Evolutionary conservation across 2,888 invertebrate species (phyloP), one percentile per base, ranked within the genome.

Genomic region (Barypeithes pellucidus): DNA sequence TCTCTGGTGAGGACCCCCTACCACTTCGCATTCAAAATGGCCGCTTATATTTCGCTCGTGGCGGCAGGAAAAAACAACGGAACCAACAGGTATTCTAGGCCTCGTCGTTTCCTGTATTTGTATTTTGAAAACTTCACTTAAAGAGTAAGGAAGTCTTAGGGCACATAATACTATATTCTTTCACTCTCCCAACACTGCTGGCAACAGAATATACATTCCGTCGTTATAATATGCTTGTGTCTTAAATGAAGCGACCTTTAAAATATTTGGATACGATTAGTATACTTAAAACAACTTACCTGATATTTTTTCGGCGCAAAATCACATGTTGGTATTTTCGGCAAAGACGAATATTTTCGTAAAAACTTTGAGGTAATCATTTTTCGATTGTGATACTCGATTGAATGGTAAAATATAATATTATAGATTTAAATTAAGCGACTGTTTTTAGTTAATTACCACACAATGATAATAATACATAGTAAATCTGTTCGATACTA

Each of bases 281-380:
- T 66, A 43, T n/a, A n/a, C n/a, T n/a, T n/a, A 12, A 14, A 65
- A 9, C 29, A 14, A 78, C 80, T 79, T 81, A 85, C 86, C 72
- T 78, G 76, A 77, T 86, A 86, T 75, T 80, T 80, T 73, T 80
- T 81, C 2, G 86, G 85, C 24, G 72, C 74, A 79, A 85, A 84
- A 77, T 84, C 79, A 75, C 84, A 84, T 71, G 70, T 71, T 57
- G 81, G 80, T 43, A 80, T 61, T 74, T 76, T 68, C 33, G 54
- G 54, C 8, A 33, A 33, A n/a, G 54, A 54, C 29, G 54, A 54
- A 54, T 54, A 54, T 33, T 29, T 33, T 33, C 50, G 50, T 54
- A 54, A 16, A 33, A 33, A 14, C 29, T 9, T 29, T 29, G 29
- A 33, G 16, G 16, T 16, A 33, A 16, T 54, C 54, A 54, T 54